phyloP scores from a whole-genome alignment of 2,797 vertebrate genomes.

The Kryptopterus vitreolus region DNA sequence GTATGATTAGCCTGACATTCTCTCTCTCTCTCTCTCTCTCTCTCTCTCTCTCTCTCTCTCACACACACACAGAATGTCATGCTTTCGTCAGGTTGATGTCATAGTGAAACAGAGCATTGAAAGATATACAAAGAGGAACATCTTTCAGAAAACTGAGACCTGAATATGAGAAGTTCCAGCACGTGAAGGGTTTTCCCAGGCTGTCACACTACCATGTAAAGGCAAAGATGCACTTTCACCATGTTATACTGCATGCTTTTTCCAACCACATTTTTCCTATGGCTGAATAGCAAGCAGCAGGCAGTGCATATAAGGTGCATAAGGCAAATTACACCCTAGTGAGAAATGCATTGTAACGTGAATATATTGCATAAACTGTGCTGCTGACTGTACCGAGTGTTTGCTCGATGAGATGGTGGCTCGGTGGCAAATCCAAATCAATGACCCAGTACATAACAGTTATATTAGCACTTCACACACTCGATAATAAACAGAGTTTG shows the following conservation, averaged over 20 bases:
- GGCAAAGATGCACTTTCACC: not conserved
- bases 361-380: not conserved
- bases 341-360: not conserved
- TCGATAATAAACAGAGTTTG: not conserved
- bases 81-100: not conserved
- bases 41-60: too few relatives aligned
- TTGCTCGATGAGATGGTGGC: not conserved
- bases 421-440: not conserved
- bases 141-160: not conserved
- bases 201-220: not conserved
- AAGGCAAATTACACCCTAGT: too few relatives aligned
- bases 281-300: not conserved
- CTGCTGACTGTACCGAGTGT: too few relatives aligned
- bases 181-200: slow-evolving; percentile 13
- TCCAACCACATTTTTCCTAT: not conserved
- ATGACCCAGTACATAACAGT: not conserved
- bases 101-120: not conserved
- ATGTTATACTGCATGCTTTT: not conserved
- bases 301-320: too few relatives aligned
- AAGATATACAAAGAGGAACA: not conserved
- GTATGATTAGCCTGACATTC: too few relatives aligned
- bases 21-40: too few relatives aligned
- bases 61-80: not conserved
- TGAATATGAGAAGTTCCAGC: not conserved
- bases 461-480: not conserved